phyloP scores from a whole-genome alignment of 2,888 invertebrate species.

The Troilus luridus region DNA sequence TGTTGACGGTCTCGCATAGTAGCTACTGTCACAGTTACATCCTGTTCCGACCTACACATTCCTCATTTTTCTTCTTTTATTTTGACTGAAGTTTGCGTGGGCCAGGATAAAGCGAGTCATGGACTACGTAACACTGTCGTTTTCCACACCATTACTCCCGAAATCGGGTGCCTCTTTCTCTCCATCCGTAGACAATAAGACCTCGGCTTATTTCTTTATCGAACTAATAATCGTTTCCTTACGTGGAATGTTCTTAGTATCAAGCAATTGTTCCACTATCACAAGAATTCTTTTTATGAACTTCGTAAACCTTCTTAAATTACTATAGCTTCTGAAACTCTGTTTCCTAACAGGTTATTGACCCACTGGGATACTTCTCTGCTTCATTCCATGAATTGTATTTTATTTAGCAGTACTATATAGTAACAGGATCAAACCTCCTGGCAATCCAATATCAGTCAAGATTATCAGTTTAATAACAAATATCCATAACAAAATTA shows the following conservation, averaged over 20 bases:
- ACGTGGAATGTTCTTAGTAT: background rate
- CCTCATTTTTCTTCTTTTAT: background rate
- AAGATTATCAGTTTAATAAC: no score
- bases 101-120: background rate
- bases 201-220: background rate
- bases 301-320: background rate
- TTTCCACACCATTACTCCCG: background rate
- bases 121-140: background rate
- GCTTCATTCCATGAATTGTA: no score
- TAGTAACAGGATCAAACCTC: no score
- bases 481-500: no score
- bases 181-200: background rate
- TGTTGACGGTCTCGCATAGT: no score
- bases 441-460: no score
- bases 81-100: background rate
- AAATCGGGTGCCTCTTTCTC: background rate
- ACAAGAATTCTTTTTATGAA: background rate
- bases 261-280: background rate
- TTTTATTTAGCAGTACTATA: no score
- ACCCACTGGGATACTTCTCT: no score
- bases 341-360: background rate
- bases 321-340: background rate
- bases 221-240: background rate
- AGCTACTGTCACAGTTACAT: no score
- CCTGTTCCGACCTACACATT: background rate